phyloP scores from a whole-genome alignment of 2,888 invertebrate species.

The Caenorhabditis sp. region DNA sequence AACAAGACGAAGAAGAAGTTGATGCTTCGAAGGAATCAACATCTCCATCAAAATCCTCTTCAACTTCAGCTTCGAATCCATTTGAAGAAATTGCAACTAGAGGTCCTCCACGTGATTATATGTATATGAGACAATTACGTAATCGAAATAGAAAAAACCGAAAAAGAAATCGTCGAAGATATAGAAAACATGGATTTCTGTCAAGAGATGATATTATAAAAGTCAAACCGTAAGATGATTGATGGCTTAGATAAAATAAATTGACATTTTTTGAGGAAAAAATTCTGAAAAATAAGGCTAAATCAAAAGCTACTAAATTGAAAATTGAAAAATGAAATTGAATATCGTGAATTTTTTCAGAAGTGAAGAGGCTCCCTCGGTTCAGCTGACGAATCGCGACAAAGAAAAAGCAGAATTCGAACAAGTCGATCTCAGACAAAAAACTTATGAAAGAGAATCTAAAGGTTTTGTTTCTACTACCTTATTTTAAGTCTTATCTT shows the following conservation, averaged over 20 bases:
- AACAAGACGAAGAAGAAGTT: constrained; percentile 5
- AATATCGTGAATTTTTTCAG: too few species aligned
- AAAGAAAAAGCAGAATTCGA: constrained; percentile 39
- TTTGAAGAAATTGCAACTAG: constrained; percentile 56
- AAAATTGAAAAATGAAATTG: too few species aligned
- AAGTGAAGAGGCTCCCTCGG: constrained; percentile 4
- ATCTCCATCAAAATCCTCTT: background rate
- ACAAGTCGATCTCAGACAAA: constrained; percentile 23
- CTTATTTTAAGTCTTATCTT: too few species aligned
- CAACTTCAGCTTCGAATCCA: constrained; percentile 44
- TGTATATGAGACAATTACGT: constrained; percentile 30
- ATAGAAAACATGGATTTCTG: constrained; percentile 30
- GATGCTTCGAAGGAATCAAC: constrained; percentile 1
- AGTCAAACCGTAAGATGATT: constrained; percentile 21
- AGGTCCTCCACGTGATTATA: constrained; percentile 39
- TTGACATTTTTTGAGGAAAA: too few species aligned
- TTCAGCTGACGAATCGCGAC: constrained; percentile 7
- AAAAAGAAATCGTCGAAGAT: constrained; percentile 23
- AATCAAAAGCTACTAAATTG: too few species aligned
- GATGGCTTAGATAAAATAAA: too few species aligned
- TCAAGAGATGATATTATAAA: constrained; percentile 41
- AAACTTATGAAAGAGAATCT: constrained; percentile 28
- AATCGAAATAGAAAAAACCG: constrained; percentile 26
- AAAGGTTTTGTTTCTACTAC: too few species aligned
- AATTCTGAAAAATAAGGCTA: too few species aligned